phyloP scores from a whole-genome alignment of 2,888 invertebrate genomes.

The Bellardia pandia region DNA sequence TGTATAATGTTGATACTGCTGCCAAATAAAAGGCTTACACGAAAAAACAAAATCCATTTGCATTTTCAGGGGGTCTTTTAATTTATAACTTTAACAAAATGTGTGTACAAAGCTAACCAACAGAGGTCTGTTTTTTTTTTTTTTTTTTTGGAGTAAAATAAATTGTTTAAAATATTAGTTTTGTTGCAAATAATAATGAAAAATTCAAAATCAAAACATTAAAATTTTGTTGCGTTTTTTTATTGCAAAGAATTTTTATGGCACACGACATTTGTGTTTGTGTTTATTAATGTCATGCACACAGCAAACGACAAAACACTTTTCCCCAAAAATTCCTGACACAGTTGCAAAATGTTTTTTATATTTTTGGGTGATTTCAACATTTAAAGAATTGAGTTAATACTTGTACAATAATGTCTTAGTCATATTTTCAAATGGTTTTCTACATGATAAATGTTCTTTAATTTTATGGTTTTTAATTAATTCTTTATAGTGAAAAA shows the following conservation, averaged over 20 bases:
- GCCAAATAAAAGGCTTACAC: not conserved
- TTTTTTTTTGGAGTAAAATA: no score
- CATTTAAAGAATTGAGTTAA: not conserved
- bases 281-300: constrained; percentile 46
- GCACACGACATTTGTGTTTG: constrained; percentile 63
- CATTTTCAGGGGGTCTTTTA: constrained; percentile 41
- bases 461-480: not conserved
- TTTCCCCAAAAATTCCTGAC: not conserved
- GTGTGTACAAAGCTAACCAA: not conserved
- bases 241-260: constrained; percentile 54
- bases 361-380: constrained; percentile 6
- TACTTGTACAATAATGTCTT: constrained; percentile 1
- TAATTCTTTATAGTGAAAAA: not conserved
- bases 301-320: constrained; percentile 6
- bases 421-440: constrained; percentile 14
- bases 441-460: constrained; percentile 30
- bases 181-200: not conserved
- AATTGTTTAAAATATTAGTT: no score
- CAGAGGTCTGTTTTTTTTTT: not conserved
- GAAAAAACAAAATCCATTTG: constrained; percentile 32
- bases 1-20: constrained; percentile 29
- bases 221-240: constrained; percentile 27
- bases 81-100: constrained; percentile 33
- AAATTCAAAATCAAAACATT: constrained; percentile 25
- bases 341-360: constrained; percentile 1